Evolutionary conservation across 2,113 vertebrate species (phyloP).

Genomic region (Recurvirostra avosetta): DNA sequence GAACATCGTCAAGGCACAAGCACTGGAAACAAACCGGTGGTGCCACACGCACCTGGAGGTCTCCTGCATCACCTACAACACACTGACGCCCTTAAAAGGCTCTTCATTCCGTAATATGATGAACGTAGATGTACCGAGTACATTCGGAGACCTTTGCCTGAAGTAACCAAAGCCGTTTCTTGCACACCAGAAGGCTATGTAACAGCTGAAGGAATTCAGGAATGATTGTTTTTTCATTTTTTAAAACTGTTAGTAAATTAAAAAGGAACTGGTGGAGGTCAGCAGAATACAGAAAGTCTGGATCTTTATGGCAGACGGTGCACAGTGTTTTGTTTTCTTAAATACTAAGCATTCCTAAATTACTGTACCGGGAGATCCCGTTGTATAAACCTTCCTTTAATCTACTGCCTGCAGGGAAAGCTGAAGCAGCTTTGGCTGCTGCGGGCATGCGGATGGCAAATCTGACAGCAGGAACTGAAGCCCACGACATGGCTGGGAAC

Average conservation of each 20-base stretch:
- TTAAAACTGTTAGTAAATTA: background rate
- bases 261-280: background rate
- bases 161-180: background rate
- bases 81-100: background rate
- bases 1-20: background rate
- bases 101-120: fast-evolving
- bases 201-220: background rate
- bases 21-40: background rate
- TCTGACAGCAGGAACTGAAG: background rate
- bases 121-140: background rate
- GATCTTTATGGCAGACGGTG: background rate
- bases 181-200: fast-evolving
- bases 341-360: background rate
- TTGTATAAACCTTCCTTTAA: background rate
- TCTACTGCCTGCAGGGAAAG: background rate
- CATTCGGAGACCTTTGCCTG: background rate
- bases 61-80: background rate
- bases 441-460: fast-evolving
- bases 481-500: fast-evolving
- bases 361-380: background rate
- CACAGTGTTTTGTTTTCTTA: background rate
- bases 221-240: background rate
- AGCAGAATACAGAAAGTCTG: background rate
- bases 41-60: background rate
- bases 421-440: background rate